Percentiles rank a stretch among this genome's conserved stretches.
These are phyloP conservation scores for Disparrhopalites patrizii DNA, from an alignment of 2,888 invertebrate genomes.

Conservation along the genomic window DNA sequence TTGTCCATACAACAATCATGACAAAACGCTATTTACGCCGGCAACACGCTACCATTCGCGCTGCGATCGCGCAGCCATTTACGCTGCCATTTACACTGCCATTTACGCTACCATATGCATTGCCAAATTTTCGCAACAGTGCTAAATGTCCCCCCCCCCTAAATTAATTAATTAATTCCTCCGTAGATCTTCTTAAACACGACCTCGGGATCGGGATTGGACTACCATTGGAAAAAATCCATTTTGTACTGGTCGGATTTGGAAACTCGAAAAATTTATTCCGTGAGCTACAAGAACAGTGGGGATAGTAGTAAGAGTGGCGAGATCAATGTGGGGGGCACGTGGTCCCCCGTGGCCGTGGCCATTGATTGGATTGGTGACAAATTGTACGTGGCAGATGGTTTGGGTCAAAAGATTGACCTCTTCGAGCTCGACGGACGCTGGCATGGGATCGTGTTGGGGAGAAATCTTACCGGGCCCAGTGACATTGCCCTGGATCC, in stretches of 20 bases:
- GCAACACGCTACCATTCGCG: too few relatives aligned
- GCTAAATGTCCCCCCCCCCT: too few relatives aligned
- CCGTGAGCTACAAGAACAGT: constrained; percentile 30
- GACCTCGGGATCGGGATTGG: constrained; percentile 78
- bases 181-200: constrained; percentile 66
- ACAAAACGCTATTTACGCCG: not conserved
- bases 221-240: constrained; percentile 73
- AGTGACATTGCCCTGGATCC: constrained; percentile 92
- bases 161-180: not conserved
- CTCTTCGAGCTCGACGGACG: constrained; percentile 83
- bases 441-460: constrained; percentile 84
- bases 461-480: constrained; percentile 85
- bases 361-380: constrained; percentile 97
- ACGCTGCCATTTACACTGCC: too few relatives aligned
- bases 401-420: constrained; percentile 88
- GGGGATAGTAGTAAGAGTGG: constrained; percentile 11
- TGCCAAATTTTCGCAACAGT: too few relatives aligned
- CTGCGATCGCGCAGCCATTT: too few relatives aligned
- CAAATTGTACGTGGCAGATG: constrained; percentile 91
- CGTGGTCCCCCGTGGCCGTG: constrained; percentile 80
- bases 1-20: too few relatives aligned
- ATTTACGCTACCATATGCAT: too few relatives aligned
- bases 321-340: constrained; percentile 25
- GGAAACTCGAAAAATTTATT: constrained; percentile 60
- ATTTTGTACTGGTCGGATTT: constrained; percentile 84